Base-by-base conservation (phyloP, 37 sponge, comb jelly and placozoan genomes). In the Eunapius fragilis region DNA sequence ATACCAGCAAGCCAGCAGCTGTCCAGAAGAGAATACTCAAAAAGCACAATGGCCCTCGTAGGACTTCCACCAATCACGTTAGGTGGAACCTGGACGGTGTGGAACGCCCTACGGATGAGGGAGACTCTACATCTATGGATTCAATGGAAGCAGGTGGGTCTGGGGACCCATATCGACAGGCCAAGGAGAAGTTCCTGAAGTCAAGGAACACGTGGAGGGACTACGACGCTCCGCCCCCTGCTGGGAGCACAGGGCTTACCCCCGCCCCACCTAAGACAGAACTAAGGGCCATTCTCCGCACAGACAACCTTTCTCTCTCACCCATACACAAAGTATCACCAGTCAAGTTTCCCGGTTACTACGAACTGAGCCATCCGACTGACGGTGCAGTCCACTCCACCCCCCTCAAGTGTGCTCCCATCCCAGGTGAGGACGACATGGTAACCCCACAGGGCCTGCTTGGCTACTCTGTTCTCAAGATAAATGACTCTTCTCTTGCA, bases 11-110 rank as follows among this genome's bases (percentile, higher is more conserved):
- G 49, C 67, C 80, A 31, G n/a, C n/a, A n/a, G 88, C 94, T 76
- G 41, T 6, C 41, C 69, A 70, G 71, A 93, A 87, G 82, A 89
- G 82, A 25, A 93, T 93, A 0, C 71, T 93, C 2, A 90, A 87
- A 35, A 83, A 90, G 9, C 76, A 87, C 2, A 71, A 87, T 75
- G 84, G 67, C 67, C 75, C 69, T 13, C 36, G 50, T 0, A 58
- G 49, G 23, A 23, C 70, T 0, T 50, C 78, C 19, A 89, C 68
- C 68, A 89, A 93, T 37, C 79, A 78, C 47, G 94, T 93, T 27
- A 77, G 78, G 36, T 89, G 90, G 88, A 87, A 84, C 5, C 30
- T 84, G 12, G 77, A 90, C 32, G 33, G 36, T 12, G 35, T n/a
- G 0, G 71, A 69, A 34, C 78, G 34, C 1, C 30, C 48, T 31